Evolutionary conservation across 2,113 vertebrate species (phyloP).

Genomic region (Lipophrys pholis): DNA sequence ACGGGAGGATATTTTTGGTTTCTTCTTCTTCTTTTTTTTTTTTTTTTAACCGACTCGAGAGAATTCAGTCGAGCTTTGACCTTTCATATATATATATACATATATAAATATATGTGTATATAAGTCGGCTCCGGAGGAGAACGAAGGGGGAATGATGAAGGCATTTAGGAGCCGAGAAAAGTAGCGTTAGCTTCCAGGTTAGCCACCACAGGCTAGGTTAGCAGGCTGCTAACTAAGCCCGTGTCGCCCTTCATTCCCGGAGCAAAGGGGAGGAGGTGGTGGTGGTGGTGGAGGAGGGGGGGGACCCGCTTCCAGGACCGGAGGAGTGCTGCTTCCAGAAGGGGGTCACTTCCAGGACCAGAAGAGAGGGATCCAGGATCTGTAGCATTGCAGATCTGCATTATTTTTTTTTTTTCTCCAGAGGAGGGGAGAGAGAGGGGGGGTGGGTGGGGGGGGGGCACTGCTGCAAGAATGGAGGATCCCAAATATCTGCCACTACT

Average conservation of each 20-base stretch:
- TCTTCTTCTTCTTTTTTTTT: not conserved
- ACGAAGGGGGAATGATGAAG: constrained; percentile 40
- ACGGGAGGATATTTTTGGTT: constrained; percentile 43
- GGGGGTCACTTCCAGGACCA: constrained; percentile 65
- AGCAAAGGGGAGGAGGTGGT: too few relatives aligned
- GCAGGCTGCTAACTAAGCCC: constrained; percentile 77
- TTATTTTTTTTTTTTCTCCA: constrained; percentile 41
- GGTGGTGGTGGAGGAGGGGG: too few relatives aligned
- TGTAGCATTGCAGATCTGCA: constrained; percentile 85
- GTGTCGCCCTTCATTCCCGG: constrained; percentile 59
- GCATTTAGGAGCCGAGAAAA: constrained; percentile 52
- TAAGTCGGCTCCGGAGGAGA: constrained; percentile 5
- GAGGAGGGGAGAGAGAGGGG: too few relatives aligned
- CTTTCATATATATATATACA: not conserved
- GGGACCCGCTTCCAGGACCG: too few relatives aligned
- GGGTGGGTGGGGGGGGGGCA: not conserved
- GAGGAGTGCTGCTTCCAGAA: too few relatives aligned
- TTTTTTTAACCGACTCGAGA: constrained; percentile 25
- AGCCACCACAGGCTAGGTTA: constrained; percentile 64
- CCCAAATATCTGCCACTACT: constrained; percentile 59
- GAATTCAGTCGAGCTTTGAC: not conserved
- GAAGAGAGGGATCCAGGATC: constrained; percentile 82
- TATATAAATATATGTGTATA: not conserved
- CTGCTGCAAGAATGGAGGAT: constrained; percentile 77
- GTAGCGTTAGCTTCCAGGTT: constrained; percentile 63